Conservation (phyloP, 2,888 invertebrate species). For the Anticlea derivata region DNA sequence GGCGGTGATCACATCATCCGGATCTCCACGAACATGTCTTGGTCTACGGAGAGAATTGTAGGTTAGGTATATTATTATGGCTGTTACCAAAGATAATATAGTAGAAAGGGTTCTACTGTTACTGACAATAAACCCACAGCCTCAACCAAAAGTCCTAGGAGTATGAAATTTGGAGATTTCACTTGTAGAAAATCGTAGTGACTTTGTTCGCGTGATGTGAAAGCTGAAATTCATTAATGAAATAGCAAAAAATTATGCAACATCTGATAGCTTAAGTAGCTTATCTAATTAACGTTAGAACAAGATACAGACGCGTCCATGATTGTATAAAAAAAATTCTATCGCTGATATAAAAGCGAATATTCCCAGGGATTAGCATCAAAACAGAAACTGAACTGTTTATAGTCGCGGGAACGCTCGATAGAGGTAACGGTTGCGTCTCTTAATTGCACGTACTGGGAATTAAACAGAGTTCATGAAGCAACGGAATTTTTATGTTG, state of each 20-base stretch:
- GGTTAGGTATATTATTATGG: too few relatives aligned
- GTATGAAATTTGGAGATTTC: too few relatives aligned
- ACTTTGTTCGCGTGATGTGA: too few relatives aligned
- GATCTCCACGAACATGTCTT: too few relatives aligned
- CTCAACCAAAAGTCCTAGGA: too few relatives aligned
- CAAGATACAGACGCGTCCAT: constrained; percentile 19
- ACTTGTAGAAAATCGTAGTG: too few relatives aligned
- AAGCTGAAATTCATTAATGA: neutral
- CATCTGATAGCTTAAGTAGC: too few relatives aligned
- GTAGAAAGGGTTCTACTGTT: too few relatives aligned
- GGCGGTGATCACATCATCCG: too few relatives aligned
- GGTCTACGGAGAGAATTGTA: too few relatives aligned
- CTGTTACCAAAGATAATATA: too few relatives aligned
- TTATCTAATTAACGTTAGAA: constrained; percentile 7
- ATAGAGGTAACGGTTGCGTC: constrained; percentile 49
- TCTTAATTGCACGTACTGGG: constrained; percentile 49
- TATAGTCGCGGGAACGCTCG: constrained; percentile 55
- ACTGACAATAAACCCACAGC: too few relatives aligned
- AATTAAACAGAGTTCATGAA: constrained; percentile 41
- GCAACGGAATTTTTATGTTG: constrained; percentile 38
- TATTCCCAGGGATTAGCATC: constrained; percentile 59
- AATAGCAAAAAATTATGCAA: constrained; percentile 2
- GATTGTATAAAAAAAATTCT: constrained; percentile 42
- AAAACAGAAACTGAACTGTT: constrained; percentile 44
- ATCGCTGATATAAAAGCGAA: constrained; percentile 42